Conservation (phyloP, 2,797 vertebrate genomes). For the Lepilemur ruficaudatus region DNA sequence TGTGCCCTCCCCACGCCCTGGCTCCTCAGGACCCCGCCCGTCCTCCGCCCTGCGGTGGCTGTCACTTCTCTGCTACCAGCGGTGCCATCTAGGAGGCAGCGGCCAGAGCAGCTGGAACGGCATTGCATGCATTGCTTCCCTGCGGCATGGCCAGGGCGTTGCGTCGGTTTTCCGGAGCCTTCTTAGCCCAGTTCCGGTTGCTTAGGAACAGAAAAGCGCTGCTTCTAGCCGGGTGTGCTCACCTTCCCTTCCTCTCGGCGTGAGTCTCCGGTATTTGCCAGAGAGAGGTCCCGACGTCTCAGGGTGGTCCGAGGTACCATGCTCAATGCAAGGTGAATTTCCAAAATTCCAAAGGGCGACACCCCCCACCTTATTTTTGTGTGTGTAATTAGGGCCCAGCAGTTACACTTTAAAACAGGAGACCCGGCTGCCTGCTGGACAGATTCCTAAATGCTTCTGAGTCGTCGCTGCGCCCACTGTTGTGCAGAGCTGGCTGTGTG, state of each 20-base stretch:
- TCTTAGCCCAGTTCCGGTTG: too few relatives aligned
- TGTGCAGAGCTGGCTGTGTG: neutral
- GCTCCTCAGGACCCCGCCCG: accelerated
- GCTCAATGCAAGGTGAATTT: neutral
- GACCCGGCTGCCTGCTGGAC: neutral
- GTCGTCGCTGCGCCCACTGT: neutral
- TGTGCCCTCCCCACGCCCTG: accelerated
- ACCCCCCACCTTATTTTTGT: neutral
- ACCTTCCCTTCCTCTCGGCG: neutral
- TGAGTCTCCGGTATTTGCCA: too few relatives aligned
- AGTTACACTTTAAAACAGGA: neutral
- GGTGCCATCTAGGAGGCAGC: accelerated
- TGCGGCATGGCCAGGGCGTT: accelerated
- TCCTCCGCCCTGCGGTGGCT: accelerated
- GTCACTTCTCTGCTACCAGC: accelerated
- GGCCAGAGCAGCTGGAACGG: accelerated
- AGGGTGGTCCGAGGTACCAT: neutral
- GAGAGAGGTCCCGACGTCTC: neutral
- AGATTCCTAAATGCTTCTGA: neutral
- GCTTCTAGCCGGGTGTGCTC: neutral
- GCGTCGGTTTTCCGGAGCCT: accelerated
- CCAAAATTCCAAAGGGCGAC: neutral
- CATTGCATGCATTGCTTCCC: too few relatives aligned
- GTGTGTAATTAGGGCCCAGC: neutral
- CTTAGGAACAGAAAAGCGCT: neutral